Percentiles rank a stretch among this genome's conserved stretches.
phyloP scores from a whole-genome alignment of 2,888 invertebrate genomes.

The Phengaris arion region DNA sequence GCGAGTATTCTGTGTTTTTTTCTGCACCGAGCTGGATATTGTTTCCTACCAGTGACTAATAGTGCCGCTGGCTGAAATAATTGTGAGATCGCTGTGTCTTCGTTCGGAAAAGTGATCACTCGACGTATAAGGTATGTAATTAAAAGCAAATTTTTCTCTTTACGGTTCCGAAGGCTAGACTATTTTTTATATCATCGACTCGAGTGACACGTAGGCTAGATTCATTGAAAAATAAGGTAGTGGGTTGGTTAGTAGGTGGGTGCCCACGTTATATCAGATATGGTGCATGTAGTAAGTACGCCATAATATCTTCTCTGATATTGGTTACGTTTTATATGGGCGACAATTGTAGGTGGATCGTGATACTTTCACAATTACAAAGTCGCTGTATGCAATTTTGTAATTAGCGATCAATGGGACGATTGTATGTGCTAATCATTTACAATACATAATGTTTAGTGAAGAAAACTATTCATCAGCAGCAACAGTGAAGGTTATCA shows the following conservation, averaged over 20 bases:
- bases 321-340: slow-evolving; percentile 50
- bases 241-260: slow-evolving; percentile 71
- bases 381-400: slow-evolving; percentile 25
- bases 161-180: slow-evolving; percentile 44
- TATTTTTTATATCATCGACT: slow-evolving; percentile 50
- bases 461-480: too few relatives aligned
- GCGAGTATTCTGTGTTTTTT: slow-evolving; percentile 55
- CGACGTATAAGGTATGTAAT: slow-evolving; percentile 68
- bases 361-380: slow-evolving; percentile 44
- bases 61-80: slow-evolving; percentile 14
- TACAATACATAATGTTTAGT: neutral
- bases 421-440: neutral
- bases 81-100: slow-evolving; percentile 14
- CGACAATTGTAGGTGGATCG: slow-evolving; percentile 44
- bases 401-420: slow-evolving; percentile 14
- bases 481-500: too few relatives aligned
- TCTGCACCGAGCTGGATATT: slow-evolving; percentile 38
- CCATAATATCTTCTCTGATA: slow-evolving; percentile 57
- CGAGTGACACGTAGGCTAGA: slow-evolving; percentile 68
- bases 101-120: slow-evolving; percentile 44
- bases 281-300: slow-evolving; percentile 68
- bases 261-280: slow-evolving; percentile 68
- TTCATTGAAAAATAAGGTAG: slow-evolving; percentile 61
- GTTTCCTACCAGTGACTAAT: slow-evolving; percentile 19
- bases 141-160: slow-evolving; percentile 53